phyloP scores from a whole-genome alignment of 2,888 invertebrate genomes.

The Rhaphigaster nebulosa region DNA sequence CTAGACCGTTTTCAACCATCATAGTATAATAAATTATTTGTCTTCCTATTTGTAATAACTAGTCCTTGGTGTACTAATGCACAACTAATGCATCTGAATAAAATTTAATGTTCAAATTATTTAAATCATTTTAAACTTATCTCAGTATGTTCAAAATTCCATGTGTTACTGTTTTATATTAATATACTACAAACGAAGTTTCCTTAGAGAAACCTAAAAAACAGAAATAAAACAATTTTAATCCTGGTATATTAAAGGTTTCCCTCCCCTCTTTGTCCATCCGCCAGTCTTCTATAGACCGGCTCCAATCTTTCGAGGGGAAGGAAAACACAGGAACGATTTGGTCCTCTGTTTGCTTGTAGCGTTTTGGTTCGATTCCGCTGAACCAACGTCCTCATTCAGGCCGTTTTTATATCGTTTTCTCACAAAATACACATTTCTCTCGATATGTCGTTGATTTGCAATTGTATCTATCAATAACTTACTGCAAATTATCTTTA shows the following conservation, averaged over 20 bases:
- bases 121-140: too few species aligned
- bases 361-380: background rate
- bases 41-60: too few species aligned
- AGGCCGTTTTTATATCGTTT: background rate
- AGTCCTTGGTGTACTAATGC: too few species aligned
- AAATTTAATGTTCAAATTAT: too few species aligned
- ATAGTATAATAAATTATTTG: too few species aligned
- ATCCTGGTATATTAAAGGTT: background rate
- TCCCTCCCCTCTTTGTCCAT: background rate
- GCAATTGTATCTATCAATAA: background rate
- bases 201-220: background rate
- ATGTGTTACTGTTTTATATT: too few species aligned
- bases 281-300: background rate
- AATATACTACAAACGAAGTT: background rate
- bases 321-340: conserved; percentile 1
- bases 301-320: background rate
- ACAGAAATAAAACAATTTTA: background rate
- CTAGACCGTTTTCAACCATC: too few species aligned
- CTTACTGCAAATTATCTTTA: background rate
- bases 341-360: background rate
- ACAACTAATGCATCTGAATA: too few species aligned
- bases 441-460: background rate
- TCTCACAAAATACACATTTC: background rate
- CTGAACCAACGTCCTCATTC: background rate
- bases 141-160: too few species aligned